Evolutionary conservation across 2,797 vertebrate species (phyloP), one percentile per base, ranked within the genome.

Genomic region (Merluccius polli): DNA sequence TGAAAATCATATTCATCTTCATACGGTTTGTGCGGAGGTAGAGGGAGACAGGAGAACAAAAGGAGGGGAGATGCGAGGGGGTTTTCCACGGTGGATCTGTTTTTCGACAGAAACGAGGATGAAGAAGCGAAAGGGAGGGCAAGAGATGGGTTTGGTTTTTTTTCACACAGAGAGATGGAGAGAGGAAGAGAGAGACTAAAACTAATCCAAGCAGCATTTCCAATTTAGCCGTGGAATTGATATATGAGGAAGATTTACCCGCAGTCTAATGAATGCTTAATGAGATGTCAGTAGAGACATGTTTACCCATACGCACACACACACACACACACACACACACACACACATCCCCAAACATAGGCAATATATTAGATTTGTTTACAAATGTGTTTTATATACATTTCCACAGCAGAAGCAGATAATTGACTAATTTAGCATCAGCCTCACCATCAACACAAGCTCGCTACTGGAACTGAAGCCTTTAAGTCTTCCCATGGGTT

Each of bases 221-320:
- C 86, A 90, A 90, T 90, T 90, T 89, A 85, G 88, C 83, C 75
- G 77, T 80, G 85, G 78, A 86, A 87, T 84, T 86, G 87, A 91
- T 92, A 87, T 82, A 91, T 89, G 87, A 84, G 83, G 80, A 86
- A 88, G 82, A 88, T 89, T 85, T 88, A 84, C 87, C 73, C 80
- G 71, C 78, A 79, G 80, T 78, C 84, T 92, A 91, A 92, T 90
- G 86, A 92, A 92, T 86, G 86, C 85, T 79, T 91, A 87, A 90
- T 83, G 85, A 91, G 87, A 87, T 88, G 88, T 92, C 85, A 86
- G 77, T 79, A 87, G 84, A 89, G 80, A 6, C 75, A 67, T 73
- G 29, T 68, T 11, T 72, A 1, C 3, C 38, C 75, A 69, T 65
- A 74, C 73, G 70, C 5, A 12, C 76, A n/a, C 6, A 67, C 35